Evolutionary conservation across 1,140 invertebrate genomes (phyloP).

Genomic region (Dendroctonus valens): DNA sequence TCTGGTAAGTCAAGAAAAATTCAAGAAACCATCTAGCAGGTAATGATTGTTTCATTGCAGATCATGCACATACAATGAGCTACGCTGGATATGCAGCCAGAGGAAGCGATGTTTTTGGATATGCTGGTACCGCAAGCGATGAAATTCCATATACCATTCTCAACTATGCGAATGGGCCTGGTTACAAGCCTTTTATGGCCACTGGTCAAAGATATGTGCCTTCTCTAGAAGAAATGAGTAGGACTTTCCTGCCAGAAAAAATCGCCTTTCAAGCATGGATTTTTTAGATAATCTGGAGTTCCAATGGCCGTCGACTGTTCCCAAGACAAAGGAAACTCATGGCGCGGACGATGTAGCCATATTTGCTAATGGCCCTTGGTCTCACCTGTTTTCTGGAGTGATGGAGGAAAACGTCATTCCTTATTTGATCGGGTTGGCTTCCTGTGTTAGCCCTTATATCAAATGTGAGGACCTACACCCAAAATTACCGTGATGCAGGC

Average conservation of each 20-base stretch:
- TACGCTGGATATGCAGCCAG: slow-evolving; percentile 65
- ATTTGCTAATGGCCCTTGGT: slow-evolving; percentile 62
- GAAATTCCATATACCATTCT: slow-evolving; percentile 67
- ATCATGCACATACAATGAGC: slow-evolving; percentile 66
- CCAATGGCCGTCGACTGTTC: slow-evolving; percentile 55
- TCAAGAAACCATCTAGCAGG: background rate
- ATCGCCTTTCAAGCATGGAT: slow-evolving; percentile 5
- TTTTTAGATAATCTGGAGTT: slow-evolving; percentile 46
- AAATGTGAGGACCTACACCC: slow-evolving; percentile 41
- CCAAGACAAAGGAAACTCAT: slow-evolving; percentile 55
- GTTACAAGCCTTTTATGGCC: slow-evolving; percentile 48
- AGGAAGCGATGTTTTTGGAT: slow-evolving; percentile 67
- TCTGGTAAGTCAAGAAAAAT: slow-evolving; percentile 55
- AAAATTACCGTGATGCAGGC: slow-evolving; percentile 5
- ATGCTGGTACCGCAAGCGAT: slow-evolving; percentile 49
- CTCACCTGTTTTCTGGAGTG: slow-evolving; percentile 67
- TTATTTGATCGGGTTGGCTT: slow-evolving; percentile 65
- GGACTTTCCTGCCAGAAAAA: slow-evolving; percentile 24
- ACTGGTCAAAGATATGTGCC: slow-evolving; percentile 48
- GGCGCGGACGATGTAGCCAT: slow-evolving; percentile 65
- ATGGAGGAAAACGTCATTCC: slow-evolving; percentile 71
- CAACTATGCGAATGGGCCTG: slow-evolving; percentile 74
- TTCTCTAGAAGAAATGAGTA: slow-evolving; percentile 50
- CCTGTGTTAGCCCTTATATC: slow-evolving; percentile 60
- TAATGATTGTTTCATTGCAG: slow-evolving; percentile 38